Evolutionary conservation across 2,888 invertebrate genomes (phyloP), one percentile per base, ranked within the genome.

Genomic region (Actias luna): DNA sequence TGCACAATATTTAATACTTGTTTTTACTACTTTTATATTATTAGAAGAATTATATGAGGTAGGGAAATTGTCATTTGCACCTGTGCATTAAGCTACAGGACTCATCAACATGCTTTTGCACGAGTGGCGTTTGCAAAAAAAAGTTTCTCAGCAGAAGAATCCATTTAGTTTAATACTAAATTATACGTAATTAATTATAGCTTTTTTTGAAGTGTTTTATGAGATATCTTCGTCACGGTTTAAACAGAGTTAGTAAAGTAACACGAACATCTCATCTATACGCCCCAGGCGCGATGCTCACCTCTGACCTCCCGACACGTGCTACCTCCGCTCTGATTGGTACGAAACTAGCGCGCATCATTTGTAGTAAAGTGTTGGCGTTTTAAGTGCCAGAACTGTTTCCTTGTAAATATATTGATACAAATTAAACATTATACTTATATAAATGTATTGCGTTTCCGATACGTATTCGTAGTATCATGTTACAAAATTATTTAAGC

Each of bases 271-370:
- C 42, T 42, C 61, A 58, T 55, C 55, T 60, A 64, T 70, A 75
- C 75, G 79, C 82, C 78, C 70, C 77, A 82, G 83, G 84, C 85
- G 80, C 80, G 71, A 78, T 71, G 70, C 71, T 78, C 81, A 88
- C 88, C 89, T 85, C 73, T 88, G 89, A 87, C 88, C 89, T 88
- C 89, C 69, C 76, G 77, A 85, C 88, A 85, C 90, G 90, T 88
- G 91, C 88, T 84, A 80, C 82, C 78, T 76, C 68, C 71, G 67
- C 79, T 84, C 84, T 88, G 84, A 90, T 91, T 90, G 89, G 88
- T 77, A 73, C 72, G 78, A 77, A 78, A 77, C 82, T 81, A 84
- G 76, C 78, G 80, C 55, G 29, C 29, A 29, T 55, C 25, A 25
- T 52, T 52, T 52, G 27, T 52, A 52, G 29, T 29, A 16, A 29